Evolutionary conservation across 2,113 vertebrate genomes (phyloP).

Genomic region (Murina feae): DNA sequence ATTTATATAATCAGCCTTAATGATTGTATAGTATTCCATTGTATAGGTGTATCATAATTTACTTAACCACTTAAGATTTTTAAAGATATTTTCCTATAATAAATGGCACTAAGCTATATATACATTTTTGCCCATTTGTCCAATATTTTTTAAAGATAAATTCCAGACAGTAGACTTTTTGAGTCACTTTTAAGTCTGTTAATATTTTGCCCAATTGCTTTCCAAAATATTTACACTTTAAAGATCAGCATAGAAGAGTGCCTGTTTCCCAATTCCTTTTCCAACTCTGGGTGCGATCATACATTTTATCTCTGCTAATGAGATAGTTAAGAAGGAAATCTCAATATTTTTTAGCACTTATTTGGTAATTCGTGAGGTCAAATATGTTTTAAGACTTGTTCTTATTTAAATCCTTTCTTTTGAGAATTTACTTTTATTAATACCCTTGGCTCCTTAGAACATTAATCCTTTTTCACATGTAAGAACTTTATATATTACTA

Average conservation of each 20-base stretch:
- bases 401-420: not conserved
- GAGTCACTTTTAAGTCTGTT: not conserved
- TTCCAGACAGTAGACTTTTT: not conserved
- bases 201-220: constrained; percentile 1
- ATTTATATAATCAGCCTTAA: not conserved
- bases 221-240: not conserved
- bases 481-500: not conserved
- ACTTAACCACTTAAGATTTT: not conserved
- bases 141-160: constrained; percentile 4
- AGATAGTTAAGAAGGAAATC: not conserved
- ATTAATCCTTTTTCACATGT: not conserved
- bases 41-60: not conserved
- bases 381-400: not conserved
- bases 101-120: not conserved
- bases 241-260: not conserved
- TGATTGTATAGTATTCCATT: not conserved
- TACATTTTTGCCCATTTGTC: not conserved
- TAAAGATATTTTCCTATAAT: not conserved
- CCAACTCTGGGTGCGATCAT: not conserved
- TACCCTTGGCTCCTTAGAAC: not conserved
- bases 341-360: not conserved
- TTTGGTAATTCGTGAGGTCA: not conserved
- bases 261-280: not conserved
- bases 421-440: constrained; percentile 2
- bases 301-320: not conserved